Percentiles rank a stretch among this genome's conserved stretches.
Evolutionary conservation across 1,140 invertebrate genomes (phyloP).

Genomic region (Phthorimaea operculella): DNA sequence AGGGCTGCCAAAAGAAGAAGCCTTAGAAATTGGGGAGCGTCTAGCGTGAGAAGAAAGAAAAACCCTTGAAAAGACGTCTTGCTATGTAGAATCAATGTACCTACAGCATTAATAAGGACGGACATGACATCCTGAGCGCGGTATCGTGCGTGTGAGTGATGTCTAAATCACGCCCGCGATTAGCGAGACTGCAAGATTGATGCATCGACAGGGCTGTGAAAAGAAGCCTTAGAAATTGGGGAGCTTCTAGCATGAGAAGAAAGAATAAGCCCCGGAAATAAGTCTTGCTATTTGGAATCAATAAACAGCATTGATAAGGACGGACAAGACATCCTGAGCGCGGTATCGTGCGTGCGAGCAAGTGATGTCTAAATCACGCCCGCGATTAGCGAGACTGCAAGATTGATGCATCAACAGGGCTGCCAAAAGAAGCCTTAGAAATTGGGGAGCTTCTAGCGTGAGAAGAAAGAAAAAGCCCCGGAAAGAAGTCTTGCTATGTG

Average conservation of each 20-base stretch:
- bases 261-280: no score
- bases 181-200: constrained; percentile 19
- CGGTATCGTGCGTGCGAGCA: not conserved
- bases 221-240: no score
- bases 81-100: not conserved
- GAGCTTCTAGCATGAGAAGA: no score
- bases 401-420: constrained; percentile 4
- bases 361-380: constrained; percentile 22
- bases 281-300: no score
- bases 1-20: no score
- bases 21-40: no score
- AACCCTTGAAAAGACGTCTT: no score
- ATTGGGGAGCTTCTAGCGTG: no score
- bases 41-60: no score
- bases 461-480: no score
- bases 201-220: not conserved
- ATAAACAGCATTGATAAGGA: not conserved
- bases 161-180: constrained; percentile 22
- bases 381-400: constrained; percentile 20
- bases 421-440: no score
- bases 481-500: no score
- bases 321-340: not conserved
- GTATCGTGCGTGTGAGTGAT: constrained; percentile 11
- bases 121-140: not conserved
- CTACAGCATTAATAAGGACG: not conserved